A percentile compares a stretch with the other conserved stretches of the same genome.
phyloP scores from a whole-genome alignment of 2,888 invertebrate genomes.

The Euzophera pinguis region DNA sequence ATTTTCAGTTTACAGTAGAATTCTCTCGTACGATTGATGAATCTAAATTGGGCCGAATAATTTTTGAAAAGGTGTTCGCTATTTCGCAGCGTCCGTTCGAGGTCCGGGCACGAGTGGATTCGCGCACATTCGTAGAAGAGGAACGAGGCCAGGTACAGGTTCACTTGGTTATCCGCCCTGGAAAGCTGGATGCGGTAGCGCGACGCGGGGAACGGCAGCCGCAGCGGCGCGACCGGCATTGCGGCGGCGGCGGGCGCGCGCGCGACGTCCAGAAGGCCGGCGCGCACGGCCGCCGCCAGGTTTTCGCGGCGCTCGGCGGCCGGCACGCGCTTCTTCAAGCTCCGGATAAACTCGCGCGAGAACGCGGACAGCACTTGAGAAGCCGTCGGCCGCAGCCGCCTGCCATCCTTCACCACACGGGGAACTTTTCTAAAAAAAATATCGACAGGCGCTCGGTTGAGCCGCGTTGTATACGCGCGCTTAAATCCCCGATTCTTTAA shows the following conservation, averaged over 20 bases:
- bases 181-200: background rate
- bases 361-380: background rate
- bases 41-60: no score
- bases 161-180: background rate
- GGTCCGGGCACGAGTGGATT: no score
- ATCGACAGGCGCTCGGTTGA: background rate
- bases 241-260: background rate
- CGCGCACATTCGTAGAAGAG: no score
- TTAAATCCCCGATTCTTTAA: background rate
- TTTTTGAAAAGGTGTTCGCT: no score
- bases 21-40: no score
- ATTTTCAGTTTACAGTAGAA: no score
- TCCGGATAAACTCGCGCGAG: background rate
- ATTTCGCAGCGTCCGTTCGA: no score
- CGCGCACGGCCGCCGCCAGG: background rate
- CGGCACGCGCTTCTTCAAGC: background rate
- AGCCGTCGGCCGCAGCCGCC: background rate
- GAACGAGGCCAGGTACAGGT: background rate
- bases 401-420: background rate
- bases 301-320: background rate
- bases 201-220: background rate
- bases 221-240: background rate
- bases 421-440: background rate
- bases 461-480: background rate
- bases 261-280: background rate